Conservation (phyloP, 1,140 invertebrate species). For the Eurosta solidaginis region DNA sequence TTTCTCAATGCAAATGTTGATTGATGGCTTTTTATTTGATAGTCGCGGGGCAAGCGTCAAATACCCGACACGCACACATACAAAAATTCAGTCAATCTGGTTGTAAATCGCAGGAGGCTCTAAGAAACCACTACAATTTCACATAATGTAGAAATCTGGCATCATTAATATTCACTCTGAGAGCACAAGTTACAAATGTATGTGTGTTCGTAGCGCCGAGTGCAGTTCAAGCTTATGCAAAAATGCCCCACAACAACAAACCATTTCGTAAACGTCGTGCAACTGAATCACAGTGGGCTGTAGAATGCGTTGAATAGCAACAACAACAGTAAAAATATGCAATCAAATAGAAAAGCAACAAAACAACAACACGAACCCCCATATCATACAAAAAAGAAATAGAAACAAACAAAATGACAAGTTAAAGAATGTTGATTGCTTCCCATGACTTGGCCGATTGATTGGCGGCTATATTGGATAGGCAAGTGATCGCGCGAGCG, state of each 20-base stretch:
- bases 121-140: no score
- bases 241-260: background rate
- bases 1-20: no score
- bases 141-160: no score
- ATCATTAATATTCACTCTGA: no score
- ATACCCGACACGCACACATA: no score
- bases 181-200: no score
- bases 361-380: background rate
- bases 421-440: slow-evolving; percentile 14
- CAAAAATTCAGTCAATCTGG: no score
- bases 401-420: background rate
- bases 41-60: no score
- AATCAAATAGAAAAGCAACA: background rate
- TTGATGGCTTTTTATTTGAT: no score
- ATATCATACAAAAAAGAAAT: background rate
- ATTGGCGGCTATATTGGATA: background rate
- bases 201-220: no score
- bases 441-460: background rate
- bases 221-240: no score
- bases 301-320: background rate
- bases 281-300: background rate
- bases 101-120: no score
- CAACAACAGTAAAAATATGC: background rate
- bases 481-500: background rate
- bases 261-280: background rate